Evolutionary conservation across 2,113 vertebrate species (phyloP).

Genomic region (Pica pica): DNA sequence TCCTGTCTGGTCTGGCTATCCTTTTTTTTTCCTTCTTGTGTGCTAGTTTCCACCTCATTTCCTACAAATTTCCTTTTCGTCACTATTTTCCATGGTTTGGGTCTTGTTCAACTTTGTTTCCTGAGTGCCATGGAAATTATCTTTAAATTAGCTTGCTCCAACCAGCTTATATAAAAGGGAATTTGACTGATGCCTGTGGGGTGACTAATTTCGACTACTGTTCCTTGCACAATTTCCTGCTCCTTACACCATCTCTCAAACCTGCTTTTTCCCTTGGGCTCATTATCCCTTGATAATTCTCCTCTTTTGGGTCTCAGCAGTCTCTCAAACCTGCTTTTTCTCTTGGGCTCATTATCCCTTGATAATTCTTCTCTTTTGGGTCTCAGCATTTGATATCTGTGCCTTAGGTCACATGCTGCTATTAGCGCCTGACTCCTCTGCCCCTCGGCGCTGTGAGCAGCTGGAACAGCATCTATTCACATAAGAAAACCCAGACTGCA

Average conservation of each 20-base stretch:
- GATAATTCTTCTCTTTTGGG: not conserved
- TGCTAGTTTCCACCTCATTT: not conserved
- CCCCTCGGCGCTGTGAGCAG: not conserved
- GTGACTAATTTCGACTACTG: not conserved
- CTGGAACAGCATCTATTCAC: not conserved
- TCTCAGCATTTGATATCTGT: accelerated
- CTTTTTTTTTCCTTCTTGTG: not conserved
- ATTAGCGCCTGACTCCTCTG: not conserved
- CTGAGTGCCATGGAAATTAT: not conserved
- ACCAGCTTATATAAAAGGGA: not conserved
- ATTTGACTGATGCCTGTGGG: not conserved
- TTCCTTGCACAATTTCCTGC: not conserved
- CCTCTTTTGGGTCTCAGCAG: not conserved
- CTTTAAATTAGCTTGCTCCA: not conserved
- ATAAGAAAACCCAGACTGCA: not conserved
- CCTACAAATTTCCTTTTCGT: not conserved
- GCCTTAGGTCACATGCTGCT: not conserved
- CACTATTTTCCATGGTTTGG: not conserved
- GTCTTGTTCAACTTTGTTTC: not conserved
- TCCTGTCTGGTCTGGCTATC: not conserved
- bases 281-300: not conserved
- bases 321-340: not conserved
- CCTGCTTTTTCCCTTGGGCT: not conserved
- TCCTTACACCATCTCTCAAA: not conserved
- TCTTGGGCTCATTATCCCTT: not conserved